Percentiles rank a stretch among this genome's conserved stretches.
These are phyloP conservation scores for Eristalinus aeneus DNA, from an alignment of 2,888 invertebrate genomes.

Conservation along the genomic window DNA sequence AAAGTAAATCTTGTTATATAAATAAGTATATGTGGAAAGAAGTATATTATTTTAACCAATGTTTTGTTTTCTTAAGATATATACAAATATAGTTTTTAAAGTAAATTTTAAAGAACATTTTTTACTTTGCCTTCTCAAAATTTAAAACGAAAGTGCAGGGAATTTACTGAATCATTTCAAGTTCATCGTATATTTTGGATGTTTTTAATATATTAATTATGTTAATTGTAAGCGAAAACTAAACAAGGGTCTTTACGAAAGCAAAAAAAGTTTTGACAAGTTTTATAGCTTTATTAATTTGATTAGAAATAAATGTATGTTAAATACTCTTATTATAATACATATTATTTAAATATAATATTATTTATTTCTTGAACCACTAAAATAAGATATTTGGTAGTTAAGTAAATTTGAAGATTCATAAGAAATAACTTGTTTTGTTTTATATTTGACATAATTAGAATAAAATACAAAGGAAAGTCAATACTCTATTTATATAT, in stretches of 20 bases:
- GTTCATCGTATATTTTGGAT: too few species aligned
- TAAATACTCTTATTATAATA: slow-evolving; percentile 27
- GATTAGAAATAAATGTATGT: slow-evolving; percentile 10
- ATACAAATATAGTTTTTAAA: slow-evolving; percentile 19
- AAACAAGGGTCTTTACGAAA: too few species aligned
- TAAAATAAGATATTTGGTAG: slow-evolving; percentile 57
- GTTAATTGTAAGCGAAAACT: slow-evolving; percentile 6
- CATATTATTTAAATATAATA: background rate
- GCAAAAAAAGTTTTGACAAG: too few species aligned
- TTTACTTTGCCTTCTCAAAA: background rate
- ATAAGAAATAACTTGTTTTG: slow-evolving; percentile 39
- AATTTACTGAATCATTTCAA: too few species aligned
- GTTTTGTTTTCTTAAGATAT: slow-evolving; percentile 23
- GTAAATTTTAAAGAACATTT: too few species aligned
- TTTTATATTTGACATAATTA: background rate
- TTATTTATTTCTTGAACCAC: slow-evolving; percentile 4
- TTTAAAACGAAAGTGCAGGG: background rate
- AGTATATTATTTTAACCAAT: slow-evolving; percentile 35
- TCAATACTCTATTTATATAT: background rate
- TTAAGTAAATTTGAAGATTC: slow-evolving; percentile 63
- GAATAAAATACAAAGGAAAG: slow-evolving; percentile 4
- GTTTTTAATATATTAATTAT: too few species aligned
- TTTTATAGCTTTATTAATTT: slow-evolving; percentile 11
- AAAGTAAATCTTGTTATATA: background rate
- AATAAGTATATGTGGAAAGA: background rate